Base-by-base conservation (phyloP, 2,113 vertebrate genomes). In the Diadophis punctatus region DNA sequence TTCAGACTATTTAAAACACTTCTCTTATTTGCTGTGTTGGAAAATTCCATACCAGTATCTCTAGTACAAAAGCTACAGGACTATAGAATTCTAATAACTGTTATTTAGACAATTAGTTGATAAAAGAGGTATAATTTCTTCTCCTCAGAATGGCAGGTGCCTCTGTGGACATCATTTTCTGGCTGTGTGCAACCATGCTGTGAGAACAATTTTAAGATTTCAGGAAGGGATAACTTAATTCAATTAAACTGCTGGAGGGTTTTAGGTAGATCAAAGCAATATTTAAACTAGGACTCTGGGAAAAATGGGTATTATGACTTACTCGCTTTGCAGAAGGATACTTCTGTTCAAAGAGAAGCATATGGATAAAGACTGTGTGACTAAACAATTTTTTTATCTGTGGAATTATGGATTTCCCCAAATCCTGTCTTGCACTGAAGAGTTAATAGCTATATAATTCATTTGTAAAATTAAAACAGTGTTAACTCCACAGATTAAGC, bases 1-100 rank as follows among this genome's bases (percentile, higher is more conserved):
- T 91, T 23, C 94, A 34, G 90, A 96, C 87, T 94, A 93, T 95
- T 95, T 93, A 12, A 92, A 51, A 53, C 4, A 30, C 34, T 89
- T 85, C 25, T 63, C 46, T 51, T 18, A 27, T 4, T 90, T 30
- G 25, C 80, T 49, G 53, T 0, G 91, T 11, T 88, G 20, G 68
- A 49, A 94, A 92, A 90, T 86, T 90, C 91, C 94, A 39, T 85
- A 93, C 91, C 93, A 8, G 86, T 4, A 8, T 51, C 8, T 34
- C 52, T 56, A 27, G 53, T 52, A 2, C 58, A 39, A 92, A 53
- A 90, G 49, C 93, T 43, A 1, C 7, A 2, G 1, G 22, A 43
- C 85, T 74, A 27, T 90, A 84, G 39, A 88, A 48, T 25, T 49
- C 39, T 93, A 22, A 80, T 84, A 80, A 80, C 23, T 39, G 53